Evolutionary conservation across 2,797 vertebrate species (phyloP), one percentile per base, ranked within the genome.

Genomic region (Clarias fuscus): DNA sequence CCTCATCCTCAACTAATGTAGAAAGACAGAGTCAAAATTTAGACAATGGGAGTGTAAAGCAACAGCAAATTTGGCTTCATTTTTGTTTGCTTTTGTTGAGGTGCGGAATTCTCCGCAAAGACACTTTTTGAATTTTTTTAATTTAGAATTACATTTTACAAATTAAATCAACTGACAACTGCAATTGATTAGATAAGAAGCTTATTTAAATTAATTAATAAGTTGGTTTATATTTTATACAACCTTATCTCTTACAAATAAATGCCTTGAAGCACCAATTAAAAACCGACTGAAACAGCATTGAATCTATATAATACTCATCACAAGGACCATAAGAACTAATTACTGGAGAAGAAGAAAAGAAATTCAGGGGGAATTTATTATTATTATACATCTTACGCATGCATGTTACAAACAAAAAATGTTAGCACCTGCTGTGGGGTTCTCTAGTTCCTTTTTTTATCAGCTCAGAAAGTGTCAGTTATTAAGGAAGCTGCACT

Each of bases 1-100:
- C 91, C 18, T 93, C 86, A 0, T 93, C 94, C 27, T 93, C 93
- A 91, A 85, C 76, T 5, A 58, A 72, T 65, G n/a, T 7, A 64
- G 4, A 22, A 53, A 53, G 27, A 53, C 4, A 64, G 22, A 17
- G 15, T 27, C 62, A 13, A 1, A 81, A 40, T 40, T 62, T 43
- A 73, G 10, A 27, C 14, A 37, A 73, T 2, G 7, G 5, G 22
- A 22, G 58, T 11, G 48, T 7, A 61, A 30, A 27, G 7, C 37
- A 48, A 65, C 15, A 53, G 18, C 3, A 81, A 27, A 11, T 7
- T 7, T 53, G 2, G 2, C 3, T 53, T 8, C 11, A 13, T 53
- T 24, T 37, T 1, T 61, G 33, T 7, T 64, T 40, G 20, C 22
- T 43, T 24, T 17, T 6, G 2, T 8, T n/a, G 24, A 37, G 43